These are phyloP conservation scores for Sebastes diaconus DNA, from an alignment of 2,797 vertebrate genomes.

Conservation along the genomic window DNA sequence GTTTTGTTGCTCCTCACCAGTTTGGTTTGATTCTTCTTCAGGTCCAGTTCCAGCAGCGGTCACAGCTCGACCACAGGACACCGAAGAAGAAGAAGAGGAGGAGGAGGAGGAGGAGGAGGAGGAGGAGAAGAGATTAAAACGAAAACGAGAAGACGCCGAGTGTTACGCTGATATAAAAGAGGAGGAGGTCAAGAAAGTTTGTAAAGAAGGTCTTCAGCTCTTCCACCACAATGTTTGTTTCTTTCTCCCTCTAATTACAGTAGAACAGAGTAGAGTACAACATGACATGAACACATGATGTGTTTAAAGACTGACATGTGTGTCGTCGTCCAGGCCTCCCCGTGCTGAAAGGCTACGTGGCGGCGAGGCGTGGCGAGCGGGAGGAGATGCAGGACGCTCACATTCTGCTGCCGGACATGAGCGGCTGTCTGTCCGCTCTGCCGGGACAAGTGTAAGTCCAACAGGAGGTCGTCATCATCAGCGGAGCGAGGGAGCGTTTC, in stretches of 20 bases:
- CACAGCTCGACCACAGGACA: not conserved
- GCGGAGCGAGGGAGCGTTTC: too few species aligned
- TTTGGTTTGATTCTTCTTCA: not conserved
- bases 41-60: conserved; percentile 3
- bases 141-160: conserved; percentile 75
- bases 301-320: not conserved
- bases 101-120: conserved; percentile 52
- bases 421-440: conserved; percentile 71
- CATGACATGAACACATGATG: not conserved
- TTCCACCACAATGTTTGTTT: conserved; percentile 84
- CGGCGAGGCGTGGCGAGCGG: conserved; percentile 91
- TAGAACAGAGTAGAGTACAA: not conserved
- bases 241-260: conserved; percentile 29
- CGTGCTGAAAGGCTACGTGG: conserved; percentile 87
- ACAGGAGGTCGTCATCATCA: not conserved
- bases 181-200: conserved; percentile 95
- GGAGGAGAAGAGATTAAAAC: conserved; percentile 81
- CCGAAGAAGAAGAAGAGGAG: conserved; percentile 49
- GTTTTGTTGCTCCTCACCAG: not conserved
- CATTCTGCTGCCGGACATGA: conserved; percentile 88
- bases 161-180: conserved; percentile 33
- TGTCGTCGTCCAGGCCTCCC: conserved; percentile 70
- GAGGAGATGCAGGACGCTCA: conserved; percentile 99
- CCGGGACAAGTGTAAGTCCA: conserved; percentile 84
- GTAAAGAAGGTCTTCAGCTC: conserved; percentile 99